Evolutionary conservation across 2,797 vertebrate species (phyloP), one percentile per base, ranked within the genome.

Genomic region (Eleutherodactylus coqui): DNA sequence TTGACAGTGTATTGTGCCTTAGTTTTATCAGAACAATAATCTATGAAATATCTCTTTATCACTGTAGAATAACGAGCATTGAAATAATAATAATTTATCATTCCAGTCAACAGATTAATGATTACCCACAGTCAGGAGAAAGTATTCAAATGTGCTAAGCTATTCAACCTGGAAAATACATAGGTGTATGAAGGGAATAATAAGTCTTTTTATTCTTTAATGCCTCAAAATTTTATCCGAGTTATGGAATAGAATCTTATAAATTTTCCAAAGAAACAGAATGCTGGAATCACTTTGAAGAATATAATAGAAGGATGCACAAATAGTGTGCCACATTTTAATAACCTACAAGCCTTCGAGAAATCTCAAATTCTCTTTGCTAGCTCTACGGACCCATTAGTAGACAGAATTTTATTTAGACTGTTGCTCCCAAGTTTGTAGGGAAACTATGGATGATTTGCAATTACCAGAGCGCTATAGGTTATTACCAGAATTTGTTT

Each of bases 1-100:
- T 58, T 76, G 36, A 64, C 43, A 21, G 45, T 60, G 21, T 58
- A 60, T 83, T 84, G 24, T 29, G 60, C 72, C 29, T 6, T 14
- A n/a, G 27, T 36, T 75, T 75, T 41, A 73, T 55, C 38, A 32
- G 13, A 60, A 21, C 5, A 45, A 19, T 60, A 3, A 34, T 73
- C 49, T 24, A 75, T 75, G 76, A 75, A 47, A 53, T 62, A 3
- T 24, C 53, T 55, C 21, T 55, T 55, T n/a, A n/a, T 51, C 45
- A 72, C 34, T 38, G 7, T 47, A 75, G 6, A 45, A 45, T n/a
- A 21, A 36, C 36, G 32, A 36, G 64, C 64, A 38, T 17, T 45
- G 19, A 38, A 36, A 32, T 70, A 41, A 32, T 70, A 41, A 36
- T 70, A 21, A 70, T 41, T 3, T 43, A 72, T 41, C 69, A 27